Conservation (phyloP, 2,797 vertebrate genomes). For the Rallus crepitans region DNA sequence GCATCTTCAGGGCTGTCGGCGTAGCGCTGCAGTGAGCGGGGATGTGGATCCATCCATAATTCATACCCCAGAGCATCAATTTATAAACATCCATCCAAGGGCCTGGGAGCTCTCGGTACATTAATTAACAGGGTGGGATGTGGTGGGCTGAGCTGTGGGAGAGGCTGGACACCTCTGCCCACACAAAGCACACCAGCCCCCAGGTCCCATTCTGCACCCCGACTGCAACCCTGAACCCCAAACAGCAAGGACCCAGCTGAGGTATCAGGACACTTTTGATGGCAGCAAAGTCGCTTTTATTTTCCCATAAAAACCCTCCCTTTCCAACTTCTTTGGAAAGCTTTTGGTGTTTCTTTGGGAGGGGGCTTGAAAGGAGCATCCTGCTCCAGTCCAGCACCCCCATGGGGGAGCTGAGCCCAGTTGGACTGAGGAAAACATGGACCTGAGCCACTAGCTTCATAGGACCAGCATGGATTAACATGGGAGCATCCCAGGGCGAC, state of each 20-base stretch:
- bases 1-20: neutral
- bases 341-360: neutral
- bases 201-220: neutral
- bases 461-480: neutral
- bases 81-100: neutral
- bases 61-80: neutral
- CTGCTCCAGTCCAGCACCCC: neutral
- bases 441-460: neutral
- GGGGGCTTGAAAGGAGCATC: neutral
- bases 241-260: accelerated
- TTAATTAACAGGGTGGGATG: neutral
- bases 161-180: neutral
- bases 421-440: neutral
- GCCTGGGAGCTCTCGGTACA: neutral
- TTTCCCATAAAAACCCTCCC: neutral
- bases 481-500: accelerated
- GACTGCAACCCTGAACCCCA: neutral
- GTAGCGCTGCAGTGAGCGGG: neutral
- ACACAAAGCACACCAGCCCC: neutral
- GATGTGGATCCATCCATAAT: conserved; percentile 16
- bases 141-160: accelerated
- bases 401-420: neutral
- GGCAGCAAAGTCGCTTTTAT: neutral
- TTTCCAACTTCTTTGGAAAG: neutral
- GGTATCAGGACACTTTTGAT: neutral